Conservation (phyloP, 1,140 invertebrate genomes). For the Tetragonula clypearis region DNA sequence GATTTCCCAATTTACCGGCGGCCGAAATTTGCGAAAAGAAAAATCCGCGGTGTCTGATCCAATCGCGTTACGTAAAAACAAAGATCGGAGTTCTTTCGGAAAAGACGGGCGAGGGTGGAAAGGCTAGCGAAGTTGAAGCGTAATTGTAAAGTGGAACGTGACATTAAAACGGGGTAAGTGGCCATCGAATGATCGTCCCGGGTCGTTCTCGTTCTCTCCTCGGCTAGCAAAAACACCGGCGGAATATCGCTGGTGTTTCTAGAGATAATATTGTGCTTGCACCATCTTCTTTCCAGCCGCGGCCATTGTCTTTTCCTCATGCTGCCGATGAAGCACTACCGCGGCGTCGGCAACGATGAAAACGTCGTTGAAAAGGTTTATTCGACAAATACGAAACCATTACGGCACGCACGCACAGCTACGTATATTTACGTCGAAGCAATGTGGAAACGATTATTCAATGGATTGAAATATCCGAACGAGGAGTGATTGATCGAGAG, state of each 20-base stretch:
- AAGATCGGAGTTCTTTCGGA: too few relatives aligned
- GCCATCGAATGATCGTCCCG: constrained; percentile 1
- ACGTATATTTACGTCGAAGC: neutral
- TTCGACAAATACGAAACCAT: constrained; percentile 17
- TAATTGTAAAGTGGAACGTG: neutral
- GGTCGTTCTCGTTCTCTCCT: neutral
- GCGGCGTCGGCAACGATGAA: neutral
- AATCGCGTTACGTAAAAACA: too few relatives aligned
- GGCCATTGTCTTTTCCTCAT: constrained; percentile 49
- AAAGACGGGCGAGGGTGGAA: too few relatives aligned
- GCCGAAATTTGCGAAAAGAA: too few relatives aligned
- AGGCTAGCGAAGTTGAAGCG: too few relatives aligned
- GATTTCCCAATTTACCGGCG: too few relatives aligned
- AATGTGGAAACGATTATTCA: neutral
- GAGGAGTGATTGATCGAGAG: neutral
- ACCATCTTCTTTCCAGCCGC: constrained; percentile 48
- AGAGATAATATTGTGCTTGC: constrained; percentile 65
- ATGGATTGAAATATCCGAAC: neutral
- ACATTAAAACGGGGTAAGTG: constrained; percentile 11
- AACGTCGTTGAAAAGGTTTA: constrained; percentile 30
- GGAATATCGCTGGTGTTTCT: constrained; percentile 59
- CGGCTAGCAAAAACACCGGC: constrained; percentile 36
- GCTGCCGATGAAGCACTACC: constrained; percentile 43
- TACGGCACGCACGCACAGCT: neutral
- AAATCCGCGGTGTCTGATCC: too few relatives aligned